These are phyloP conservation scores for Platycnemis pennipes DNA, from an alignment of 2,888 invertebrate species.

Conservation along the genomic window DNA sequence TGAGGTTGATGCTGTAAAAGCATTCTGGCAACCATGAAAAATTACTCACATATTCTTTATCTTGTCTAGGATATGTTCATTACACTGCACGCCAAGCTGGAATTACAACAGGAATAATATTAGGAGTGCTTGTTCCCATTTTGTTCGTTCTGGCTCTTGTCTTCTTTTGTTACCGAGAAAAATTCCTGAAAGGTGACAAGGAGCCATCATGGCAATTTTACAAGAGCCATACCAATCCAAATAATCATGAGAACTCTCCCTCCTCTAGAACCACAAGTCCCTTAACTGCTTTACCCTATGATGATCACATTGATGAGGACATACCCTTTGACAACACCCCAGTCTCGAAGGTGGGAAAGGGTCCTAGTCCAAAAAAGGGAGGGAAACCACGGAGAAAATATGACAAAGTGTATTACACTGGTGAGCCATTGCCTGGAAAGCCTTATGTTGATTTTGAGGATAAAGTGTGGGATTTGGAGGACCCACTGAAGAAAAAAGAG, in stretches of 20 bases:
- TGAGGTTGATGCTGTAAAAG: not conserved
- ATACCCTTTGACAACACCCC: conserved; percentile 7
- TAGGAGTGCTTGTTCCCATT: conserved; percentile 86
- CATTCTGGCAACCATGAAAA: not conserved
- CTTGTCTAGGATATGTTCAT: conserved; percentile 79
- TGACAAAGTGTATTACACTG: conserved; percentile 90
- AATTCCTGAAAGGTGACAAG: conserved; percentile 45
- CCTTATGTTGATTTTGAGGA: conserved; percentile 90
- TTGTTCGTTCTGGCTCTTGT: conserved; percentile 81
- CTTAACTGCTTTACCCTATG: conserved; percentile 4
- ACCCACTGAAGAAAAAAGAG: conserved; percentile 76
- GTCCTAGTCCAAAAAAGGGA: not conserved
- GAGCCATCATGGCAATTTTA: conserved; percentile 58
- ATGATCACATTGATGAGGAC: conserved; percentile 53
- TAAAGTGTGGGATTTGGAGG: conserved; percentile 89
- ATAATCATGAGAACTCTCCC: conserved; percentile 14
- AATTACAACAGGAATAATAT: conserved; percentile 87
- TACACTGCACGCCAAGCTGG: conserved; percentile 87
- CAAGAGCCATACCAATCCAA: not conserved
- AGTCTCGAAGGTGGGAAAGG: not conserved
- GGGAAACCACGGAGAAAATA: conserved; percentile 82
- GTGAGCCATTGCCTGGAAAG: conserved; percentile 89
- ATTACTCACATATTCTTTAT: not conserved
- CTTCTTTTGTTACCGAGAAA: conserved; percentile 81
- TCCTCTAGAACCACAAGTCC: conserved; percentile 46